These are phyloP conservation scores for Chrysogorgia sp. DNA, from an alignment of 92 coral and sea anemone genomes.

Conservation along the genomic window DNA sequence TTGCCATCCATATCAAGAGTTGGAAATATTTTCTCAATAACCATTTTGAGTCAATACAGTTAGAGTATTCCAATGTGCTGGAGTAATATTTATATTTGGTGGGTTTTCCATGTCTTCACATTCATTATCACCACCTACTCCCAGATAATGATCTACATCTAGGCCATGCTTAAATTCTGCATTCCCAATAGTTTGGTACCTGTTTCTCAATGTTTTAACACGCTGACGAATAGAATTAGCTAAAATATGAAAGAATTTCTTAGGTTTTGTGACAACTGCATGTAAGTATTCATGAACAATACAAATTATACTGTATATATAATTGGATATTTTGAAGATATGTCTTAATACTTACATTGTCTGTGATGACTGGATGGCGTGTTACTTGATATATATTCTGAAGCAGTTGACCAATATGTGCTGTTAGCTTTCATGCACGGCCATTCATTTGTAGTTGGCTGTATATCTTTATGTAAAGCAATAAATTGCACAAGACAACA, in stretches of 20 bases:
- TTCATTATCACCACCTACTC: too few relatives aligned
- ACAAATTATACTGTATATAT: too few relatives aligned
- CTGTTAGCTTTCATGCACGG: constrained; percentile 46
- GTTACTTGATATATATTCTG: neutral
- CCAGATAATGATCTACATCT: constrained; percentile 19
- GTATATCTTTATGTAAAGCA: constrained; percentile 40
- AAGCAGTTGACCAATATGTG: constrained; percentile 43
- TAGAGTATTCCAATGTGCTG: too few relatives aligned
- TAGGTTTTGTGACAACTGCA: too few relatives aligned
- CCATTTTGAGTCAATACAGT: too few relatives aligned
- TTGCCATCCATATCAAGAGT: too few relatives aligned
- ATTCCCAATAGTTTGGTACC: constrained; percentile 12
- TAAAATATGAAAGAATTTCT: neutral
- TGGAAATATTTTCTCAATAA: too few relatives aligned
- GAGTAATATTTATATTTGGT: too few relatives aligned
- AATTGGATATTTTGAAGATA: neutral
- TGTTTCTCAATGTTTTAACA: neutral
- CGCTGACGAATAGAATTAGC: constrained; percentile 34
- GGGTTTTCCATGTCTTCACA: too few relatives aligned
- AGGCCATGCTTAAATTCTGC: constrained; percentile 28
- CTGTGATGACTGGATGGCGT: neutral
- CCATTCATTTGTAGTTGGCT: constrained; percentile 38
- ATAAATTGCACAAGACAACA: constrained; percentile 51
- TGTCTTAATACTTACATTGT: neutral
- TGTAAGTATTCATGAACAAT: too few relatives aligned